Conservation (phyloP, 2,113 vertebrate genomes). For the Emydura subglobosa region DNA sequence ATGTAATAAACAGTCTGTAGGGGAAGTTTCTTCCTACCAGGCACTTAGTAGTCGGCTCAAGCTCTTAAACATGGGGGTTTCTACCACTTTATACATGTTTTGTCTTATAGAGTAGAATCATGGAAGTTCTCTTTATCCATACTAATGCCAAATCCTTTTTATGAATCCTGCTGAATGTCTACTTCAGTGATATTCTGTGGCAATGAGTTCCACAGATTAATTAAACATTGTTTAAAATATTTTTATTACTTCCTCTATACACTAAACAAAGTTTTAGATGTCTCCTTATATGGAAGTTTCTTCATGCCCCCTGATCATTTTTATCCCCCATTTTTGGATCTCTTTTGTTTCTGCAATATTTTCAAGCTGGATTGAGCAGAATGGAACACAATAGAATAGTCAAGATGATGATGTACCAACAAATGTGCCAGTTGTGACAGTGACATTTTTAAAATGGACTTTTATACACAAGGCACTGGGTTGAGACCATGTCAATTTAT, state of each 20-base stretch:
- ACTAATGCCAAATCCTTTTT: neutral
- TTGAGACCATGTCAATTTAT: neutral
- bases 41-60: neutral
- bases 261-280: neutral
- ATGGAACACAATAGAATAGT: neutral
- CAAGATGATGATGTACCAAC: neutral
- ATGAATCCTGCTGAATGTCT: neutral
- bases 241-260: neutral
- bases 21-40: neutral
- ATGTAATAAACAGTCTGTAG: fast-evolving
- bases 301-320: fast-evolving
- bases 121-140: neutral
- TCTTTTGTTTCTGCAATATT: neutral
- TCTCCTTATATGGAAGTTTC: neutral
- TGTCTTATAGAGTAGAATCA: neutral
- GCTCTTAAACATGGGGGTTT: neutral
- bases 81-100: neutral
- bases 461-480: neutral
- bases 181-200: neutral
- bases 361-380: neutral
- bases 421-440: neutral
- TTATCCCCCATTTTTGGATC: fast-evolving
- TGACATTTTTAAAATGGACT: neutral
- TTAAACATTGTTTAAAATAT: neutral
- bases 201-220: neutral